phyloP scores from a whole-genome alignment of 2,113 vertebrate genomes.

The Peromyscus maniculatus region DNA sequence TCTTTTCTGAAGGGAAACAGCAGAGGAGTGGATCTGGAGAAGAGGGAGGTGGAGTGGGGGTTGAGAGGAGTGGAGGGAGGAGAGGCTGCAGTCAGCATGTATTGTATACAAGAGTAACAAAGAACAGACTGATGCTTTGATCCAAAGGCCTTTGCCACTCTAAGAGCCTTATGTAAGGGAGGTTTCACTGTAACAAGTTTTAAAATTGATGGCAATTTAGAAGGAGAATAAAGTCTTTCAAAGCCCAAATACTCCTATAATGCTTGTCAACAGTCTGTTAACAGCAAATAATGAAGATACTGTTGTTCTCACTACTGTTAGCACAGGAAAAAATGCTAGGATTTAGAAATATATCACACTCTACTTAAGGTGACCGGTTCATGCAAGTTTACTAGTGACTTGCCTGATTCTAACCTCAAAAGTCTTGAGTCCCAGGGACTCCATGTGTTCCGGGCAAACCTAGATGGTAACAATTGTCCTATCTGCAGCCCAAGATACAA shows the following conservation, averaged over 20 bases:
- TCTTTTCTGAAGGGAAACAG: background rate
- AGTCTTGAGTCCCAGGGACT: background rate
- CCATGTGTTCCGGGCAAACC: background rate
- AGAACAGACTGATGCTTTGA: background rate
- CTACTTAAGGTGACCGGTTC: background rate
- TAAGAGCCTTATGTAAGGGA: background rate
- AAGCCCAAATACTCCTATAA: conserved; percentile 33
- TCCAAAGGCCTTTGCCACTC: background rate
- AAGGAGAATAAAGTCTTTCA: conserved; percentile 60
- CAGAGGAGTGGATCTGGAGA: background rate
- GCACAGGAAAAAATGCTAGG: conserved; percentile 19
- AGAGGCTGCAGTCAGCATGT: background rate
- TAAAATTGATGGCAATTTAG: conserved; percentile 62
- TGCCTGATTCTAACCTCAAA: background rate
- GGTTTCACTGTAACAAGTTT: conserved; percentile 44
- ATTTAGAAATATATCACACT: conserved; percentile 2
- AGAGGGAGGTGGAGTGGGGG: background rate
- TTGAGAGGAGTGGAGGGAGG: background rate
- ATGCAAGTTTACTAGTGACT: background rate
- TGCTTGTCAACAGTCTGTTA: conserved; percentile 32
- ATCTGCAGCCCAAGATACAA: background rate
- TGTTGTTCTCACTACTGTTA: background rate
- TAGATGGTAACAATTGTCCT: background rate
- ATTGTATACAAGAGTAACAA: background rate
- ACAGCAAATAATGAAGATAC: background rate